Evolutionary conservation across 2,888 invertebrate species (phyloP), one percentile per base, ranked within the genome.

Genomic region (Eledone cirrhosa): DNA sequence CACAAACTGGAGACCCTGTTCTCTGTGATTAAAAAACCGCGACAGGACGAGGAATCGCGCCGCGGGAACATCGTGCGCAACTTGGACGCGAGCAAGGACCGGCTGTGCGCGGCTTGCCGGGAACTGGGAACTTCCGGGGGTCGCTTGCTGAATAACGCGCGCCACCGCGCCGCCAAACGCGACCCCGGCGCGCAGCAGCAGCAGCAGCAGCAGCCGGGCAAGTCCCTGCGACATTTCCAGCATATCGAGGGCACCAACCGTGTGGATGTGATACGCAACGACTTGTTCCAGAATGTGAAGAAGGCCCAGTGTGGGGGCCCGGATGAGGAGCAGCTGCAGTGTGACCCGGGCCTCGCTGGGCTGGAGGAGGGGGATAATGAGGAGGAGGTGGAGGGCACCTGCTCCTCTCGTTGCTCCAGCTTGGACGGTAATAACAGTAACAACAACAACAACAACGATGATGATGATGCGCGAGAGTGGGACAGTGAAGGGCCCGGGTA

Each of bases 231-330:
- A 29, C 72, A 72, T 22, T 72, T 72, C 11, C 72, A 72, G 33
- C 72, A 41, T 79, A 87, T 88, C 80, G 86, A 85, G 13, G 87
- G 88, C 78, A 87, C 86, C 83, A 86, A 87, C 59, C 89, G 88
- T 81, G 87, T 90, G 27, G 88, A 89, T 33, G 82, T 90, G 41
- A 90, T 90, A 67, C 88, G 89, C 83, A 89, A 90, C 82, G 89
- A 90, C 81, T 84, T 89, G 48, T 85, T 84, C n/a, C n/a, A n/a
- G 48, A 83, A 82, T 77, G 87, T 86, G 41, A 85, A 84, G 74
- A 78, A 81, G n/a, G 79, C 80, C 11, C 82, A 83, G 24, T 82
- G 83, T 41, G 72, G 81, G 16, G 86, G 83, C 82, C 74, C 79
- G 79, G 31, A 85, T 85, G 67, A 84, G 85, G 78, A 88, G 88